phyloP scores from a whole-genome alignment of 2,888 invertebrate species.

The Catocala sponsa region DNA sequence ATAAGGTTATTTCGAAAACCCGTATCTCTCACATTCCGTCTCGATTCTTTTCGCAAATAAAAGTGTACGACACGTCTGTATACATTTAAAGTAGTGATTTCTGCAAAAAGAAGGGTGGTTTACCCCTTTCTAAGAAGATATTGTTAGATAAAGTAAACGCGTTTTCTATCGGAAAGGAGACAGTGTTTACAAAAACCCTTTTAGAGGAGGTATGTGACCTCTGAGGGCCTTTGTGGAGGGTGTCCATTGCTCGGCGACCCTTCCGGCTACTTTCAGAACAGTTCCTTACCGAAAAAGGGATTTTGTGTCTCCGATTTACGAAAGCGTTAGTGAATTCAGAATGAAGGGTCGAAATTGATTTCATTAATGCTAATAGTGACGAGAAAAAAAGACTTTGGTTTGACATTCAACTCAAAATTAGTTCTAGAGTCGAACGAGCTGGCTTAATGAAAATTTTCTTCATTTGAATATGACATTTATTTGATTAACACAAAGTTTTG shows the following conservation, averaged over 20 bases:
- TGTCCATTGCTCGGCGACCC: constrained; percentile 62
- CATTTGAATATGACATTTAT: constrained; percentile 33
- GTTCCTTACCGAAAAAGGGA: constrained; percentile 37
- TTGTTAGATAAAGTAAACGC: constrained; percentile 66
- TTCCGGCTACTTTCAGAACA: constrained; percentile 32
- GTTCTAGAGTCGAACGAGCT: background rate
- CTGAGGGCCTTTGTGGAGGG: constrained; percentile 61
- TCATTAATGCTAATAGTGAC: constrained; percentile 14
- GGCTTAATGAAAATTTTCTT: constrained; percentile 19
- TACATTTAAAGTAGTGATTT: constrained; percentile 58
- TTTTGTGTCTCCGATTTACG: constrained; percentile 45
- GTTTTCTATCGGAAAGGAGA: constrained; percentile 64
- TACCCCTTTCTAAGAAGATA: constrained; percentile 59
- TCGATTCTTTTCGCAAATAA: constrained; percentile 49
- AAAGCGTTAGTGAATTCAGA: constrained; percentile 28
- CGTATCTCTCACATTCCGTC: constrained; percentile 36
- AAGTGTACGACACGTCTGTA: constrained; percentile 49
- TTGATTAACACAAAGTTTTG: constrained; percentile 31
- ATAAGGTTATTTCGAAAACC: constrained; percentile 45
- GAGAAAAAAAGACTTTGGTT: constrained; percentile 3
- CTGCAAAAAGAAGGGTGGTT: constrained; percentile 54
- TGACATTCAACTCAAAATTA: constrained; percentile 8
- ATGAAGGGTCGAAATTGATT: constrained; percentile 22
- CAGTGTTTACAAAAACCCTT: constrained; percentile 63
- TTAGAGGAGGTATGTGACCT: constrained; percentile 56